phyloP scores from a whole-genome alignment of 2,888 invertebrate genomes.

The Seladonia tumulorum region DNA sequence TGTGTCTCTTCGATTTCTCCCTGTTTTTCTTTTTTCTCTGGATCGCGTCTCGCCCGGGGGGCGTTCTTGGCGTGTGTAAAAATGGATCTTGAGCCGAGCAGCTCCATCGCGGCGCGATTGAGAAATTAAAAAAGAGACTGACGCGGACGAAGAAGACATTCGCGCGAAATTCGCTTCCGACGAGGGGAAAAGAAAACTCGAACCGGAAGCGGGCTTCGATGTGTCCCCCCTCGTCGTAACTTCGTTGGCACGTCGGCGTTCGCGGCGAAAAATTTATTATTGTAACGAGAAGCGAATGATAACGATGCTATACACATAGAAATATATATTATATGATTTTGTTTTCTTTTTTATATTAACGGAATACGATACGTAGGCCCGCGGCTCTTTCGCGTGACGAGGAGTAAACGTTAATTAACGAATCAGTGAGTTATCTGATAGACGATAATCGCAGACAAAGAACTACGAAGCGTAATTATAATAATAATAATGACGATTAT shows the following conservation, averaged over 20 bases:
- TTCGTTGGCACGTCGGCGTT: constrained; percentile 73
- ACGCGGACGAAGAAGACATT: not conserved
- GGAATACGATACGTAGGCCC: constrained; percentile 63
- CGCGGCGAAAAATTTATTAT: constrained; percentile 75
- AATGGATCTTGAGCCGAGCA: constrained; percentile 27
- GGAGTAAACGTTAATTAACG: constrained; percentile 65
- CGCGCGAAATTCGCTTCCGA: not conserved
- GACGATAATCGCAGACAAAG: constrained; percentile 69
- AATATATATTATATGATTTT: constrained; percentile 72
- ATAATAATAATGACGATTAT: constrained; percentile 72
- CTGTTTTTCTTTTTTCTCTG: not conserved
- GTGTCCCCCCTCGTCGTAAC: constrained; percentile 19
- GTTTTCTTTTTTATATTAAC: constrained; percentile 73
- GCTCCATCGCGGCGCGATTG: constrained; percentile 11
- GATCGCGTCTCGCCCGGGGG: not conserved
- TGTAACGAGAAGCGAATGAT: constrained; percentile 75
- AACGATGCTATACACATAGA: constrained; percentile 72
- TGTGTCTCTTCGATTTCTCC: not conserved
- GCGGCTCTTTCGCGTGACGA: constrained; percentile 60
- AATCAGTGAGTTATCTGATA: constrained; percentile 61
- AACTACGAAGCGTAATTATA: constrained; percentile 71
- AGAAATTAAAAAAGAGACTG: not conserved
- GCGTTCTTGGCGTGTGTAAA: constrained; percentile 31
- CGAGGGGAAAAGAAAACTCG: not conserved
- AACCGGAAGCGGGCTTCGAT: constrained; percentile 23